Conservation (phyloP, 1,140 invertebrate genomes). For the Hycleus phaleratus region DNA sequence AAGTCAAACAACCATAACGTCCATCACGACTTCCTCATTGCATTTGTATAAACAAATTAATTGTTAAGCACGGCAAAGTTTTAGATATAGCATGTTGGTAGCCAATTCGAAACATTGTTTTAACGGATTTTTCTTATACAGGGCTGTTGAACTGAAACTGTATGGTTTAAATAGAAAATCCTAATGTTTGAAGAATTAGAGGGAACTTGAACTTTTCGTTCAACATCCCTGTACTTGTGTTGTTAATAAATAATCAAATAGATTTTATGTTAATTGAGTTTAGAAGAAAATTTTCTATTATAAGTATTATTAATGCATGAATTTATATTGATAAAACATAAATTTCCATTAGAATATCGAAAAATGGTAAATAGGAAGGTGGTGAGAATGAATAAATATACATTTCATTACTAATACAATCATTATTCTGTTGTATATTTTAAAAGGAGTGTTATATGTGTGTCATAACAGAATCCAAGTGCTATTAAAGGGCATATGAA, state of each 20-base stretch:
- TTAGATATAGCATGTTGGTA: background rate
- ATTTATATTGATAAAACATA: no score
- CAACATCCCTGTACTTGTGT: background rate
- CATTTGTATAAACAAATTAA: constrained; percentile 12
- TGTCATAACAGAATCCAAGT: background rate
- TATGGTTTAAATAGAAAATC: background rate
- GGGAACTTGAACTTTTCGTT: no score
- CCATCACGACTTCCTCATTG: constrained; percentile 12
- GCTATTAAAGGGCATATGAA: constrained; percentile 1
- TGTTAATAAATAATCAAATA: constrained; percentile 2
- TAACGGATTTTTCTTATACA: no score
- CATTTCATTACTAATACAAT: no score
- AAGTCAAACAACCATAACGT: constrained; percentile 5
- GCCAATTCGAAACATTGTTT: background rate
- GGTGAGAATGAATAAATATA: no score
- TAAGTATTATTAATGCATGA: no score
- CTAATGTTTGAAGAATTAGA: no score
- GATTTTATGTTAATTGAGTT: constrained; percentile 8
- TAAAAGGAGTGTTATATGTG: background rate
- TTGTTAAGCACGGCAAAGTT: constrained; percentile 3
- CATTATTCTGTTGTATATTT: background rate
- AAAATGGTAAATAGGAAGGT: no score
- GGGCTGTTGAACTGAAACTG: background rate
- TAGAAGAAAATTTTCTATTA: background rate
- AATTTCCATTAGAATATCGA: no score